These are phyloP conservation scores for Perdita meconis DNA, from an alignment of 2,888 invertebrate genomes.

Conservation along the genomic window DNA sequence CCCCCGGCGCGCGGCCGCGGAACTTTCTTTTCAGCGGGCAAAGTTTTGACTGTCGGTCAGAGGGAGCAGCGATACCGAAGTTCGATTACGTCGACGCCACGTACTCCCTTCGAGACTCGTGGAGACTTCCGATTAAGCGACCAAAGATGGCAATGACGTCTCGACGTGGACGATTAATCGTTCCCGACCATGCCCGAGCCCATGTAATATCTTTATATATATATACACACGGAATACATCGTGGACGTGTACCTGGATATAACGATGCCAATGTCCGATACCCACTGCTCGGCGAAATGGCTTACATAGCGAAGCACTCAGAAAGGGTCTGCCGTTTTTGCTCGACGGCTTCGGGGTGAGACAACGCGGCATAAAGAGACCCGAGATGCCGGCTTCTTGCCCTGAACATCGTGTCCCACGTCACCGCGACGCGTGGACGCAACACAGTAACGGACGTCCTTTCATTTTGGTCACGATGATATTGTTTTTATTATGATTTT, in stretches of 20 bases:
- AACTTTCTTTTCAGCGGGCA: conserved; percentile 57
- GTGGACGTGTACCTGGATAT: conserved; percentile 65
- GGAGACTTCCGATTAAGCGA: conserved; percentile 73
- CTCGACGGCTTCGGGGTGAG: conserved; percentile 34
- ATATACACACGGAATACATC: conserved; percentile 34
- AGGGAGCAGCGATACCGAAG: conserved; percentile 51
- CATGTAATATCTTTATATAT: conserved; percentile 54
- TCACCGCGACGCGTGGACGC: neutral
- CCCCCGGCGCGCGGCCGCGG: conserved; percentile 13
- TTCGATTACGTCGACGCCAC: conserved; percentile 69
- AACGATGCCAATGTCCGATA: conserved; percentile 70
- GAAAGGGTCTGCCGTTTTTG: conserved; percentile 69
- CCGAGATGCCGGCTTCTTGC: conserved; percentile 46
- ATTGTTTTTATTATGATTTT: no score
- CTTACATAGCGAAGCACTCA: conserved; percentile 76
- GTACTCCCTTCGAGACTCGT: conserved; percentile 59
- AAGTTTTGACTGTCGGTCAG: conserved; percentile 60
- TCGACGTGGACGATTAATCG: conserved; percentile 77
- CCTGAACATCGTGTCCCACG: no score
- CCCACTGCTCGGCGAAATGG: conserved; percentile 70
- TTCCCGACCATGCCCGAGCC: conserved; percentile 63
- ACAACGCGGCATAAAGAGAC: conserved; percentile 54
- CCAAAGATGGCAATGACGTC: conserved; percentile 77
- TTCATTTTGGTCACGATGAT: neutral
- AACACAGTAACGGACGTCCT: neutral